Percentiles rank a stretch among this genome's conserved stretches.
Evolutionary conservation across 2,888 invertebrate genomes (phyloP).

Genomic region (Aphodius sticticus): DNA sequence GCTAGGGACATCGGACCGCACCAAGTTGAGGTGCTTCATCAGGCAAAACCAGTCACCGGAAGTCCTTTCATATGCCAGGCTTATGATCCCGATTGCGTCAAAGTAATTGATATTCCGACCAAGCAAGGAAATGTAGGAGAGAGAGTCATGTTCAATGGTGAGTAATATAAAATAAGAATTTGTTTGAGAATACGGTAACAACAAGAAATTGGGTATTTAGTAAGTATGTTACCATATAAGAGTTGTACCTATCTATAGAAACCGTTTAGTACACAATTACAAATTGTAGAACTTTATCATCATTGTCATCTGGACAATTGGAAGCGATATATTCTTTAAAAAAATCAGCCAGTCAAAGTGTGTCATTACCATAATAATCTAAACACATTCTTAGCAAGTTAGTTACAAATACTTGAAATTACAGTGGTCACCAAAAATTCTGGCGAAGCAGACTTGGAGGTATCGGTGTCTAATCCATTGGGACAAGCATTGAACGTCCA

Average conservation of each 20-base stretch:
- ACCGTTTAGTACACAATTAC: too few relatives aligned
- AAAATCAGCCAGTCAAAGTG: too few relatives aligned
- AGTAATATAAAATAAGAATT: slow-evolving; percentile 49
- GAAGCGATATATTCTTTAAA: too few relatives aligned
- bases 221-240: too few relatives aligned
- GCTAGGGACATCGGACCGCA: slow-evolving; percentile 76
- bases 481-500: slow-evolving; percentile 85
- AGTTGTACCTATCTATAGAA: too few relatives aligned
- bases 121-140: slow-evolving; percentile 83
- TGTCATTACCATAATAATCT: not conserved
- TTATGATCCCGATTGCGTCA: slow-evolving; percentile 85
- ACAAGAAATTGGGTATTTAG: too few relatives aligned
- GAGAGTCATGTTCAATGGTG: slow-evolving; percentile 82
- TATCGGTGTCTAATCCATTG: slow-evolving; percentile 86
- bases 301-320: too few relatives aligned
- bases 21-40: slow-evolving; percentile 84
- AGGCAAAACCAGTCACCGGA: slow-evolving; percentile 88
- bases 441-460: slow-evolving; percentile 85
- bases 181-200: too few relatives aligned
- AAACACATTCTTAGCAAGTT: too few relatives aligned
- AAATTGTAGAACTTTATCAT: too few relatives aligned
- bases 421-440: slow-evolving; percentile 82
- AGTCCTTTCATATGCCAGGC: slow-evolving; percentile 95
- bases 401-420: slow-evolving; percentile 41
- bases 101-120: slow-evolving; percentile 78